Evolutionary conservation across 37 sponge, comb jelly and placozoan genomes (phyloP).

Genomic region (Theonella swinhoei): DNA sequence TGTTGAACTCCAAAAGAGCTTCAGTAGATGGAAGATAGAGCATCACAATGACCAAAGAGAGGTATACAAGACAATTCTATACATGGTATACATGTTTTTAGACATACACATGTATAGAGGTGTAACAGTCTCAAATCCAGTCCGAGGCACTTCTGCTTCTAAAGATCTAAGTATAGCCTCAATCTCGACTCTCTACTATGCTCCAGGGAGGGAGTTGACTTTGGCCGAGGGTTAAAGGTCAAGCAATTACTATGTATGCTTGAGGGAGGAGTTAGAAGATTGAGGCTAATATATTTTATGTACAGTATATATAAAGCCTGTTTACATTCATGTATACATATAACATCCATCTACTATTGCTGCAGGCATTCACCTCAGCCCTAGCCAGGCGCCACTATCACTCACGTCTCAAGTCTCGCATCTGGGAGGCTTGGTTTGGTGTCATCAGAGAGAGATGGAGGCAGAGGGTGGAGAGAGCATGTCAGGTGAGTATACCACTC

Average conservation of each 20-base stretch:
- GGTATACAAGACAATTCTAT: conserved; percentile 35
- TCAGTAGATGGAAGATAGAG: conserved; percentile 66
- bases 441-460: conserved; percentile 82
- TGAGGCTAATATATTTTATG: too few relatives aligned
- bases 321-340: background rate
- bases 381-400: conserved; percentile 71
- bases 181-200: too few relatives aligned
- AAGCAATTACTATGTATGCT: too few relatives aligned
- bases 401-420: conserved; percentile 35
- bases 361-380: conserved; percentile 32
- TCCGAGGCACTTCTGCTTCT: too few relatives aligned
- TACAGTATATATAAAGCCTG: too few relatives aligned
- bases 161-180: too few relatives aligned
- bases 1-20: conserved; percentile 56
- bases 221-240: too few relatives aligned
- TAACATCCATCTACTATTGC: too few relatives aligned
- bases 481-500: conserved; percentile 73
- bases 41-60: conserved; percentile 64
- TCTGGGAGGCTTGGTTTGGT: conserved; percentile 84
- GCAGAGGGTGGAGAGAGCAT: conserved; percentile 88
- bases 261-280: too few relatives aligned
- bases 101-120: background rate
- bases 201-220: too few relatives aligned
- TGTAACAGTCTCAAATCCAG: too few relatives aligned
- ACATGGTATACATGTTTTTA: conserved; percentile 3